A percentile compares a stretch with the other conserved stretches of the same genome.
These are phyloP conservation scores for Monoplex corrugatus DNA, from an alignment of 2,888 invertebrate species.

Conservation along the genomic window DNA sequence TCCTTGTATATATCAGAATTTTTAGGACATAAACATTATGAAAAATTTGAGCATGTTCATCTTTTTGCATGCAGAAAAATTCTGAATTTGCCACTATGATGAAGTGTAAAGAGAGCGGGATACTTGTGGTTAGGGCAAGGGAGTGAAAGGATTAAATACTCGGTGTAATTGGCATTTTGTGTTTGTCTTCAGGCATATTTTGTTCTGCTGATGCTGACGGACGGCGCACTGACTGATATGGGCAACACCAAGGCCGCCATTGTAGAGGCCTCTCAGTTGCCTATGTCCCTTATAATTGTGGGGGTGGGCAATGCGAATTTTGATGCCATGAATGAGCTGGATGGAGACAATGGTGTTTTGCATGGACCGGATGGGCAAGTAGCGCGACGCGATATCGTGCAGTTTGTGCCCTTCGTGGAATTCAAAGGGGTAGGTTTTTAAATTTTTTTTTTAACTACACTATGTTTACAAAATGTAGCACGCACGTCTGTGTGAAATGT, in stretches of 20 bases:
- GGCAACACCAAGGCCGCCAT: slow-evolving; percentile 77
- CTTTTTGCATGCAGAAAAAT: too few species aligned
- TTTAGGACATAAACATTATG: too few species aligned
- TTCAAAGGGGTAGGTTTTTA: slow-evolving; percentile 29
- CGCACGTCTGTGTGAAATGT: too few species aligned
- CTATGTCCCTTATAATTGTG: slow-evolving; percentile 81
- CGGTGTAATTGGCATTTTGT: too few species aligned
- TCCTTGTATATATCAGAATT: too few species aligned
- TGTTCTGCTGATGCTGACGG: slow-evolving; percentile 78
- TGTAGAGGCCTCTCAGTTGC: slow-evolving; percentile 78
- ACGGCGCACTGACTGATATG: slow-evolving; percentile 80
- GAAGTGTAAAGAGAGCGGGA: too few species aligned
- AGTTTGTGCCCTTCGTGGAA: slow-evolving; percentile 76
- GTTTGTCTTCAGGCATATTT: slow-evolving; percentile 74
- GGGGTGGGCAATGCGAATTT: slow-evolving; percentile 81
- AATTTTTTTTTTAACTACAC: not conserved
- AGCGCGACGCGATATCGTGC: slow-evolving; percentile 79
- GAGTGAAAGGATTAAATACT: too few species aligned
- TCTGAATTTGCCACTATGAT: too few species aligned
- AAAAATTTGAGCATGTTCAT: too few species aligned
- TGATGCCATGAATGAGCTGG: slow-evolving; percentile 78
- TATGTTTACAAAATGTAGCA: too few species aligned
- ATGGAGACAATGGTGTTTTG: slow-evolving; percentile 79
- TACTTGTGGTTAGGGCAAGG: too few species aligned
- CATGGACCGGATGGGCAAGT: slow-evolving; percentile 72